These are phyloP conservation scores for Leistus spinibarbis DNA, from an alignment of 2,888 invertebrate species.

Conservation along the genomic window DNA sequence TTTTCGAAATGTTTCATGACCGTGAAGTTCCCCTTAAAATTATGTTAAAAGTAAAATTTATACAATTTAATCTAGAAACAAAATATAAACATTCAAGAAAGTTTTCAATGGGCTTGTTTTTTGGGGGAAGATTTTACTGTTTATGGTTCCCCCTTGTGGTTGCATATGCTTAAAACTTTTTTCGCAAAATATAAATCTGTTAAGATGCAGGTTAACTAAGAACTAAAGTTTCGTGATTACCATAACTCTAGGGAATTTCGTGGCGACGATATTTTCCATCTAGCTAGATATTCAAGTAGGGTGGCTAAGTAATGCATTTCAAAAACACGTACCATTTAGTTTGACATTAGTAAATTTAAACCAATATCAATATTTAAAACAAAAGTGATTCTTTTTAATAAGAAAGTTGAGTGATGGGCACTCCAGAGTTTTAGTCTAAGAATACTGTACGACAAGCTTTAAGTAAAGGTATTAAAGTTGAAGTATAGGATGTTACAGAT, in stretches of 20 bases:
- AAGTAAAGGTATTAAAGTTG: too few relatives aligned
- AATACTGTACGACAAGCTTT: too few relatives aligned
- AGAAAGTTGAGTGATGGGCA: neutral
- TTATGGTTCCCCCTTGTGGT: neutral
- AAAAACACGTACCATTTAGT: too few relatives aligned
- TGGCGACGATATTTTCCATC: neutral
- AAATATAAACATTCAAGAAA: neutral
- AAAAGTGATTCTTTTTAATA: neutral
- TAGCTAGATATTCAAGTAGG: neutral
- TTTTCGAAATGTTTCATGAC: too few relatives aligned
- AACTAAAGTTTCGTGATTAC: slow-evolving; percentile 23
- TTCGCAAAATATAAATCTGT: slow-evolving; percentile 23
- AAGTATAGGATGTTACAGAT: too few relatives aligned
- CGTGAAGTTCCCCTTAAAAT: neutral
- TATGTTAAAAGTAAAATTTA: neutral
- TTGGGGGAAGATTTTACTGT: neutral
- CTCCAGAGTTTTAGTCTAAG: neutral
- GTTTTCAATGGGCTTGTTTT: neutral
- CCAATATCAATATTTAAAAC: too few relatives aligned
- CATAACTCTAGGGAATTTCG: slow-evolving; percentile 27
- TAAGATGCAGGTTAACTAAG: slow-evolving; percentile 22
- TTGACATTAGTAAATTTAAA: too few relatives aligned
- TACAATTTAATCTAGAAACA: neutral
- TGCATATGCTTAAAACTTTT: slow-evolving; percentile 28
- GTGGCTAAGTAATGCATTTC: neutral